These are phyloP conservation scores for Drosophila basisetae DNA, from an alignment of 2,888 invertebrate species.

Conservation along the genomic window DNA sequence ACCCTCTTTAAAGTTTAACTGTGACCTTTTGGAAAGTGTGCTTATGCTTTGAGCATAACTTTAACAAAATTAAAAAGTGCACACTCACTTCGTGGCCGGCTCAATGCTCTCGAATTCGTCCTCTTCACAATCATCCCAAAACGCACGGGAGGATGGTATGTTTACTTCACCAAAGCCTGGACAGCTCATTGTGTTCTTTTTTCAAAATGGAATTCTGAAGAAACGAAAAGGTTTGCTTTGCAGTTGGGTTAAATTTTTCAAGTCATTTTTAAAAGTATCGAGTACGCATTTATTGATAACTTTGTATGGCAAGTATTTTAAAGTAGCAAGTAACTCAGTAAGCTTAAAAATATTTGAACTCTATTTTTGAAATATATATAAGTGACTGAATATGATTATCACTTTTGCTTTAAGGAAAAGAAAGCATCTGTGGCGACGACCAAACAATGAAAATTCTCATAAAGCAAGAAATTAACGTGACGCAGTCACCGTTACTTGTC, in stretches of 20 bases:
- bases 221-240: slow-evolving; percentile 3
- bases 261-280: slow-evolving; percentile 64
- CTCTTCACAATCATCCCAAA: slow-evolving; percentile 85
- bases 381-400: neutral
- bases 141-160: slow-evolving; percentile 84
- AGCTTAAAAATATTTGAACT: slow-evolving; percentile 2
- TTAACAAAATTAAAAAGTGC: slow-evolving; percentile 14
- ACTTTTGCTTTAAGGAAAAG: neutral
- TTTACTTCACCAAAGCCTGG: slow-evolving; percentile 84
- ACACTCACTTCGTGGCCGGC: slow-evolving; percentile 64
- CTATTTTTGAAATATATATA: neutral
- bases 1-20: slow-evolving; percentile 57
- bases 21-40: slow-evolving; percentile 50
- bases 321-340: slow-evolving; percentile 11
- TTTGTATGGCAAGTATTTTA: slow-evolving; percentile 26
- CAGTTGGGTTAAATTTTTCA: slow-evolving; percentile 35
- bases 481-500: neutral
- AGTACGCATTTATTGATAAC: slow-evolving; percentile 5
- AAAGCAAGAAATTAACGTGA: neutral
- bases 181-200: slow-evolving; percentile 72
- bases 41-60: neutral
- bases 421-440: neutral
- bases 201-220: neutral
- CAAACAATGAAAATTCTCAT: neutral
- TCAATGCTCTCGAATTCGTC: slow-evolving; percentile 67